These are phyloP conservation scores for Podarcis siculus DNA, from an alignment of 2,797 vertebrate species.

Conservation along the genomic window DNA sequence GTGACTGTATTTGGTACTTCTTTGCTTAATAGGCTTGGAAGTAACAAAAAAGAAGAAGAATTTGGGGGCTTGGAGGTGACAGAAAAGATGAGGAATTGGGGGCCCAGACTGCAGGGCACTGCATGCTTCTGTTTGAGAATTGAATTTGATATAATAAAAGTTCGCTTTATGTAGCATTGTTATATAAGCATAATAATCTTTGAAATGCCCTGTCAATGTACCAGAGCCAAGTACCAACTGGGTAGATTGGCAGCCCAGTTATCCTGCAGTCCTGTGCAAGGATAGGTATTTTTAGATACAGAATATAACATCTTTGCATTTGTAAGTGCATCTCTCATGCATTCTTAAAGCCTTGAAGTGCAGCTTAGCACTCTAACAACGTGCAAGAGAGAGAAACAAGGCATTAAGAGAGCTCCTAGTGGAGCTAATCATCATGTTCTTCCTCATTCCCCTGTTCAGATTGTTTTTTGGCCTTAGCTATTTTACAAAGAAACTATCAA, in stretches of 20 bases:
- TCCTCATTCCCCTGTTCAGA: neutral
- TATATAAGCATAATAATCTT: neutral
- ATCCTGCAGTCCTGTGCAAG: neutral
- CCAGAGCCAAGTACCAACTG: neutral
- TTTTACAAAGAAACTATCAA: neutral
- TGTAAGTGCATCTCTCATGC: conserved; percentile 7
- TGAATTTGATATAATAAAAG: neutral
- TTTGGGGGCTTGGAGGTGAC: neutral
- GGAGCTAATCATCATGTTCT: conserved; percentile 5
- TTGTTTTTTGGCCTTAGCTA: conserved; percentile 1
- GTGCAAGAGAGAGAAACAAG: conserved; percentile 4
- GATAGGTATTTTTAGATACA: conserved; percentile 32
- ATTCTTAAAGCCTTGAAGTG: conserved; percentile 18
- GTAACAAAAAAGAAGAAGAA: neutral
- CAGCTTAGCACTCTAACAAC: neutral
- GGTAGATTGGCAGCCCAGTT: neutral
- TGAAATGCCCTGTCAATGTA: neutral
- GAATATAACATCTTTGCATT: conserved; percentile 21
- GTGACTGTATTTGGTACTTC: too few relatives aligned
- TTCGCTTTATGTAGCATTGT: neutral
- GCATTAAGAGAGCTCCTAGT: conserved; percentile 7
- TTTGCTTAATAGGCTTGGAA: neutral
- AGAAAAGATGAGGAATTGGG: neutral
- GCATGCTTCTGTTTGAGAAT: neutral
- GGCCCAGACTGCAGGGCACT: neutral